Conservation (phyloP, 2,797 vertebrate species). For the Sebastiscus tertius region DNA sequence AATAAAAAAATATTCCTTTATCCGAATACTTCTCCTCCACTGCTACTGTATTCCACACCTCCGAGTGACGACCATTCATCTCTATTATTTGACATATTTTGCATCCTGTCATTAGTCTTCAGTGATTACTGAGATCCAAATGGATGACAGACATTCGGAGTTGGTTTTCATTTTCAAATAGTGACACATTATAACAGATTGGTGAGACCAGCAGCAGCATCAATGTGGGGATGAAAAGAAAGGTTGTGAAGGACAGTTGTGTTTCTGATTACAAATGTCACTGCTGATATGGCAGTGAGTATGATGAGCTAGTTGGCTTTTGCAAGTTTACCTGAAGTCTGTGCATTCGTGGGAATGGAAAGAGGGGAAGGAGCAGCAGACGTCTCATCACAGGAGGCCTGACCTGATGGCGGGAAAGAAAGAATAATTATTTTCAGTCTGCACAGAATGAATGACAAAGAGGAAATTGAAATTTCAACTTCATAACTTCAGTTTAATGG, state of each 20-base stretch:
- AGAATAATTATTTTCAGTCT: neutral
- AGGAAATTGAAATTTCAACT: neutral
- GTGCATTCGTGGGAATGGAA: neutral
- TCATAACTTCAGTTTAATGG: neutral
- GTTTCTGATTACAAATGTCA: neutral
- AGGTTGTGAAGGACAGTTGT: neutral
- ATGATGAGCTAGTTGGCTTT: neutral
- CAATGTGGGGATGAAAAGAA: neutral
- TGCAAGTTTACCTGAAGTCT: slow-evolving; percentile 38
- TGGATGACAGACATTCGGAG: neutral
- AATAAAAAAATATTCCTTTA: neutral
- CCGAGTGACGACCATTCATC: neutral
- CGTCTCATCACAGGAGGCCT: slow-evolving; percentile 7
- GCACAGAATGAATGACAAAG: neutral
- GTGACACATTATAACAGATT: neutral
- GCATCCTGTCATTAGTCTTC: neutral
- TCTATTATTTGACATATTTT: neutral
- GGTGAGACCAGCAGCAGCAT: neutral
- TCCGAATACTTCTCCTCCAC: neutral
- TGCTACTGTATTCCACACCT: neutral
- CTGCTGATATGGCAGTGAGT: neutral
- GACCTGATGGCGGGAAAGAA: slow-evolving; percentile 29
- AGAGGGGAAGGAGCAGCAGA: neutral
- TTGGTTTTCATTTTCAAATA: neutral
- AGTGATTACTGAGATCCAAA: neutral